Evolutionary conservation across 2,888 invertebrate genomes (phyloP), one percentile per base, ranked within the genome.

Genomic region (Laothoe populi): DNA sequence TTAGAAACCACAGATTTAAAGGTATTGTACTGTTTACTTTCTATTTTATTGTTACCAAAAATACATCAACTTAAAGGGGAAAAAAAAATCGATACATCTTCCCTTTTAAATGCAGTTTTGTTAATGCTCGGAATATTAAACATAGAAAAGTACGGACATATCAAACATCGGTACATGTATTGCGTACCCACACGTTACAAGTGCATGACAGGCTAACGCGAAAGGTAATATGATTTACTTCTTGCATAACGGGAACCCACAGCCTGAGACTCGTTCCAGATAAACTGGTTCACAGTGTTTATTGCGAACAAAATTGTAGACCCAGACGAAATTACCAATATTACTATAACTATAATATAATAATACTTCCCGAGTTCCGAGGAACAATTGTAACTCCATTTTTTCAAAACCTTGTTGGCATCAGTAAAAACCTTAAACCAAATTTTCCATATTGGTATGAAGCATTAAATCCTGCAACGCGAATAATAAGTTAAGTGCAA

Each of bases 171-270:
- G 61, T 48, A 61, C n/a, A 63, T 59, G 60, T 68, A 68, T 44
- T 44, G 31, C 35, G 57, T 67, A 72, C 64, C 71, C 67, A 67
- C 69, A 62, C n/a, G n/a, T 72, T 65, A 63, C 64, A 65, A 66
- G 70, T 63, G 68, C 71, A 72, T 72, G 75, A 74, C 74, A 68
- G 72, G 70, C 72, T 65, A 72, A 73, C 69, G 71, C 69, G 71
- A 71, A 74, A 79, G 77, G 75, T 79, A 77, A 81, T 78, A 77
- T 81, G 82, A 83, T 83, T 82, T 82, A 83, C 80, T 75, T 71
- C 60, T 70, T 64, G 61, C 72, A 69, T 78, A 80, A 76, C 76
- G 77, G 79, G 70, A 79, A 70, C 64, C 64, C 48, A 24, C 42
- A 49, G 49, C 60, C 38, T 53, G 60, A 60, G 65, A 67, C 64